phyloP scores from a whole-genome alignment of 1,140 invertebrate genomes.

The Trialeurodes vaporariorum region DNA sequence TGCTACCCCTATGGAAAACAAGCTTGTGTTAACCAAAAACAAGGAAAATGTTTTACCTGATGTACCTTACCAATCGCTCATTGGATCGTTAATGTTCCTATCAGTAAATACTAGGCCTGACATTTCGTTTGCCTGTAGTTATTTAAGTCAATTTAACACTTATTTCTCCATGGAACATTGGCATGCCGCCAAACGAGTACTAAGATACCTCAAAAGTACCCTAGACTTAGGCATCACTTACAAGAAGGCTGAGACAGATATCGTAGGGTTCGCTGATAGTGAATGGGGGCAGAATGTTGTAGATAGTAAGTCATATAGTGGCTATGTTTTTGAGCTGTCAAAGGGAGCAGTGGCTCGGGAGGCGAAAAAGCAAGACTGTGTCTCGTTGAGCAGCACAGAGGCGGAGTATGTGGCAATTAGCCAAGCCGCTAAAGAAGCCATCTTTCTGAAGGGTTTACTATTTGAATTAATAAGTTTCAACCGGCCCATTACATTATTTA shows the following conservation, averaged over 20 bases:
- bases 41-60: background rate
- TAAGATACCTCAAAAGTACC: background rate
- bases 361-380: background rate
- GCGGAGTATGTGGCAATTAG: background rate
- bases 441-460: background rate
- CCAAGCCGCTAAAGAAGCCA: background rate
- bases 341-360: background rate
- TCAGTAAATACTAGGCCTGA: background rate
- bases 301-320: background rate
- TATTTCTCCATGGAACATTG: background rate
- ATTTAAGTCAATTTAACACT: background rate
- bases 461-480: background rate
- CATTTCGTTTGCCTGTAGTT: background rate
- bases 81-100: background rate
- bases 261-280: background rate
- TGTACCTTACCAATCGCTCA: background rate
- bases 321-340: background rate
- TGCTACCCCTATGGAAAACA: background rate
- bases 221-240: background rate
- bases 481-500: background rate
- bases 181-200: background rate
- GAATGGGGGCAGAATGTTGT: background rate
- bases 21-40: background rate
- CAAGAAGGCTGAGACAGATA: background rate
- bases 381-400: background rate